A percentile compares a stretch with the other conserved stretches of the same genome.
Evolutionary conservation across 2,113 vertebrate genomes (phyloP).

Genomic region (Lepidothrix coronata): DNA sequence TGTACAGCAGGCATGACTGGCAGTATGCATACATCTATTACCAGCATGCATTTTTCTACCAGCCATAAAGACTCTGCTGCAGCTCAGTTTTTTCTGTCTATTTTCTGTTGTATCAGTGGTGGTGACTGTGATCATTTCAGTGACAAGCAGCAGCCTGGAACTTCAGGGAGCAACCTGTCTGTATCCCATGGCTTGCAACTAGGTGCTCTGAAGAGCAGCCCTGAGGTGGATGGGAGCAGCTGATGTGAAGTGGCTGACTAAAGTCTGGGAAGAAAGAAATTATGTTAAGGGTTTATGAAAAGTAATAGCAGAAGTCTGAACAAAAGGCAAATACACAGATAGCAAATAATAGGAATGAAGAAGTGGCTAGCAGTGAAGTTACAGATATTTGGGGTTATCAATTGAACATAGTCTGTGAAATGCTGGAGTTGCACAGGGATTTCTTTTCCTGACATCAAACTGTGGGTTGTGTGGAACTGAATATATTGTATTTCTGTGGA

Average conservation of each 20-base stretch:
- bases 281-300: neutral
- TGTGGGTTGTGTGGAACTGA: neutral
- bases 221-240: neutral
- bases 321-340: neutral
- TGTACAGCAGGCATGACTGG: neutral
- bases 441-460: neutral
- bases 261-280: neutral
- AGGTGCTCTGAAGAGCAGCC: neutral
- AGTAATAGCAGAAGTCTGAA: neutral
- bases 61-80: neutral
- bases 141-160: neutral
- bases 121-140: neutral
- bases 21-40: neutral
- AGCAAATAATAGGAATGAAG: neutral
- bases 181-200: neutral
- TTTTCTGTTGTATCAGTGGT: neutral
- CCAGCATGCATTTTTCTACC: neutral
- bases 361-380: neutral
- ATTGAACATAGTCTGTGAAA: neutral
- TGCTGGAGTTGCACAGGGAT: neutral
- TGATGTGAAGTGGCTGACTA: neutral
- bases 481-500: neutral
- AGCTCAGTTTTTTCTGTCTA: neutral
- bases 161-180: neutral
- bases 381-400: neutral